phyloP scores from a whole-genome alignment of 2,888 invertebrate species.

The Oscheius onirici region DNA sequence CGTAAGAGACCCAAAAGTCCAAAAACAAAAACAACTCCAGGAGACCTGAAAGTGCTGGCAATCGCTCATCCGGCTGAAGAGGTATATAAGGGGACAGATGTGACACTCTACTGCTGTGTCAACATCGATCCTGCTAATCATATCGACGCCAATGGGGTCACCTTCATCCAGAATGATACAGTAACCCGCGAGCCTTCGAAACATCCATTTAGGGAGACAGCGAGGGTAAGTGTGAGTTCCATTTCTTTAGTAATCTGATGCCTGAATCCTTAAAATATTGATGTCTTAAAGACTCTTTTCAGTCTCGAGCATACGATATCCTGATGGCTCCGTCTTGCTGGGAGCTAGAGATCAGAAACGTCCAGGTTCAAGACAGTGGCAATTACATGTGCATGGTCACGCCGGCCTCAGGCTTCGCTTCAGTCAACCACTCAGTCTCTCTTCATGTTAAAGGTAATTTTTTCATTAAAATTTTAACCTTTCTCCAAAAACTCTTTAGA shows the following conservation, averaged over 20 bases:
- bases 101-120: slow-evolving; percentile 67
- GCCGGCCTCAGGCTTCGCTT: slow-evolving; percentile 31
- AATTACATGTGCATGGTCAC: slow-evolving; percentile 62
- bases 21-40: slow-evolving; percentile 34
- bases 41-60: slow-evolving; percentile 60
- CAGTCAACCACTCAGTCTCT: slow-evolving; percentile 60
- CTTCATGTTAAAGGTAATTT: slow-evolving; percentile 66
- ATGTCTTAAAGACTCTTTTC: not conserved
- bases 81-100: slow-evolving; percentile 63
- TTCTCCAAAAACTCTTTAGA: slow-evolving; percentile 12
- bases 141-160: slow-evolving; percentile 54
- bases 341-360: slow-evolving; percentile 63
- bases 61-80: slow-evolving; percentile 58
- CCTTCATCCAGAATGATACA: slow-evolving; percentile 69
- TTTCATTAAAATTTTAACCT: not conserved
- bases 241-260: no score
- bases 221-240: not conserved
- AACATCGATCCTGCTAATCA: slow-evolving; percentile 68
- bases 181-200: slow-evolving; percentile 62
- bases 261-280: no score
- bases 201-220: slow-evolving; percentile 61
- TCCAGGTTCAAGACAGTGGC: slow-evolving; percentile 65
- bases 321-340: slow-evolving; percentile 53
- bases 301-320: slow-evolving; percentile 23
- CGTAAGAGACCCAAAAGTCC: slow-evolving; percentile 39